A percentile compares a stretch with the other conserved stretches of the same genome.
Conservation (phyloP, 1,140 invertebrate species). For the Zophobas atratus region DNA sequence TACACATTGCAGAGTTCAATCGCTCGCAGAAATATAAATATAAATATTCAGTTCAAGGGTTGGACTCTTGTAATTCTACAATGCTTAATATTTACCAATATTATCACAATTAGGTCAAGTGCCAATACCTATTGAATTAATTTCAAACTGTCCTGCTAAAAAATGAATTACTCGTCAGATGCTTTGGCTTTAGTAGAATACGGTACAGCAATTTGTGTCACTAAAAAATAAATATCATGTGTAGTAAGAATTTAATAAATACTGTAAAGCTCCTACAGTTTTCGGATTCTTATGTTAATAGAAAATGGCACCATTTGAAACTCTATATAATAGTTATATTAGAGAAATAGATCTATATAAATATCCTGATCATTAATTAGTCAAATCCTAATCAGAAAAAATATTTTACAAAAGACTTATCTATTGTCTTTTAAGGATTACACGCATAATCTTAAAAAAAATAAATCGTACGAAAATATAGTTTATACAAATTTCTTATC, state of each 20-base stretch:
- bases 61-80: conserved; percentile 46
- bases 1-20: conserved; percentile 50
- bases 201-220: too few species aligned
- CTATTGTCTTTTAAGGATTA: conserved; percentile 61
- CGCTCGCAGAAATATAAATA: conserved; percentile 49
- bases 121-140: conserved; percentile 27
- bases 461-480: conserved; percentile 60
- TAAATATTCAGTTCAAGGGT: conserved; percentile 54
- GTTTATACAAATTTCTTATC: conserved; percentile 56
- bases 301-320: conserved; percentile 60
- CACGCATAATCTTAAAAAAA: conserved; percentile 43
- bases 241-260: too few species aligned
- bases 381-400: conserved; percentile 45
- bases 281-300: conserved; percentile 49
- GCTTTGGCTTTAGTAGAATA: conserved; percentile 5
- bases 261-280: conserved; percentile 13
- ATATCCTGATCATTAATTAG: conserved; percentile 44
- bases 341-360: conserved; percentile 44
- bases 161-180: too few species aligned
- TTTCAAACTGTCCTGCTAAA: too few species aligned
- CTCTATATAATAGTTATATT: conserved; percentile 52
- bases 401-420: conserved; percentile 56
- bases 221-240: too few species aligned
- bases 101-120: conserved; percentile 52
- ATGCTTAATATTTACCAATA: conserved; percentile 47